Evolutionary conservation across 64 coral and sea anemone genomes (phyloP), one percentile per base, ranked within the genome.

Genomic region (Astreopora myriophthalma): DNA sequence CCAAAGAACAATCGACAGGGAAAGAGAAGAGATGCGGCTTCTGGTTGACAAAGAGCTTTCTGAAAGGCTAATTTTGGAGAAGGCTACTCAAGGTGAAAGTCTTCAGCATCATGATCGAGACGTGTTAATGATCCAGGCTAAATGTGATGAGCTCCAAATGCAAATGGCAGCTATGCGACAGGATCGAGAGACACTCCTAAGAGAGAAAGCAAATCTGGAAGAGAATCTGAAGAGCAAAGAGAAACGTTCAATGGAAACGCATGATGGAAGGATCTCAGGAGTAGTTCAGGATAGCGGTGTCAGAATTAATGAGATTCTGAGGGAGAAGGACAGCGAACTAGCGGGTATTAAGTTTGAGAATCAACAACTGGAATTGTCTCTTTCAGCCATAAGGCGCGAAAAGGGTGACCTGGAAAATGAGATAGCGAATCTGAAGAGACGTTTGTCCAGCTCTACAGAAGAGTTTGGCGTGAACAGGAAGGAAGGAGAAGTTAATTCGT

Each of bases 391-490:
- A 34, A 96, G 67, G 60, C 85, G 95, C 40, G 95, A 93, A 67
- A 96, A 93, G 40, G 75, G 55, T 24, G 95, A 93, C 28, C 76
- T 96, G 25, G 90, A 96, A 86, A 91, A 96, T 37, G 95, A 93
- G 85, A 48, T 96, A 79, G 71, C 71, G 17, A 75, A 81, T 44
- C 62, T 96, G 20, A 96, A 92, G 63, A 85, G 86, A 12, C 68
- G 51, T 16, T 9, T 77, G 16, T 46, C 82, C 14, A 69, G 46
- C 16, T 37, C 35, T 8, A 17, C 48, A 20, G 55, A 70, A 65
- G 67, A 40, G 34, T 64, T 31, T 39, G 86, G 70, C 10, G 19
- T 85, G 12, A 93, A 40, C 34, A 71, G 80, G 20, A 93, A 89
- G 31, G 95, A 93, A 28, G 77, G 85, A 25, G 95, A 96, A 76